Base-by-base conservation (phyloP, 2,888 invertebrate genomes). In the Lasioglossum malachurum region DNA sequence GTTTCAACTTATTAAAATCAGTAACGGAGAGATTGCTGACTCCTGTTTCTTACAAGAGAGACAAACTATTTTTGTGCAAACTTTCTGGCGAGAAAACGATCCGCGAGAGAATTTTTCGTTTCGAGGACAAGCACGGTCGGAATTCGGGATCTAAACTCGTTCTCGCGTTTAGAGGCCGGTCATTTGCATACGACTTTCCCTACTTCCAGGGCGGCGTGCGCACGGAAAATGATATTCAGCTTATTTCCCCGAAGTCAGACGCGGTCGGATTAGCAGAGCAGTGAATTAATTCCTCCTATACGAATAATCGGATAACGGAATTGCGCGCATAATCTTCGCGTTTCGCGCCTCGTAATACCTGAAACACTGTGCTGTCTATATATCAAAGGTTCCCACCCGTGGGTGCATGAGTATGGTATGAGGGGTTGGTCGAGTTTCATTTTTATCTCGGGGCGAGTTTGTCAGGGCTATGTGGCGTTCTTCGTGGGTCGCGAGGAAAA, bases 291-390 rank as follows among this genome's bases (percentile, higher is more conserved):
- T 83, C 73, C 74, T 41, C 44, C 60, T 41, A 57, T 78, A 74
- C 57, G 83, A 53, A 73, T 84, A 82, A 86, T 86, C 86, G 75
- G 82, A 81, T 87, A 75, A 77, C 41, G 69, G 77, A 75, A 77
- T 83, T 76, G 46, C 71, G 23, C 75, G 74, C 77, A 86, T 80
- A 87, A 87, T 86, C 77, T 75, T 87, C 72, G 69, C 79, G 73
- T 80, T 77, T 80, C 80, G 35, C 75, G 69, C 74, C 44, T n/a
- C 35, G 76, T 74, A 86, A 86, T 73, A 75, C 84, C 41, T 44
- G 27, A 10, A 35, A 35, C 67, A 35, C 23, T 41, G 71, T 23
- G 19, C 41, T 12, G 41, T 60, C 49, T 76, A 53, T 35, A 53
- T 84, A 80, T 74, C 44, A 67, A 77, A 75, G 16, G 74, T 35